phyloP scores from a whole-genome alignment of 2,113 vertebrate genomes.

The Neofelis nebulosa region DNA sequence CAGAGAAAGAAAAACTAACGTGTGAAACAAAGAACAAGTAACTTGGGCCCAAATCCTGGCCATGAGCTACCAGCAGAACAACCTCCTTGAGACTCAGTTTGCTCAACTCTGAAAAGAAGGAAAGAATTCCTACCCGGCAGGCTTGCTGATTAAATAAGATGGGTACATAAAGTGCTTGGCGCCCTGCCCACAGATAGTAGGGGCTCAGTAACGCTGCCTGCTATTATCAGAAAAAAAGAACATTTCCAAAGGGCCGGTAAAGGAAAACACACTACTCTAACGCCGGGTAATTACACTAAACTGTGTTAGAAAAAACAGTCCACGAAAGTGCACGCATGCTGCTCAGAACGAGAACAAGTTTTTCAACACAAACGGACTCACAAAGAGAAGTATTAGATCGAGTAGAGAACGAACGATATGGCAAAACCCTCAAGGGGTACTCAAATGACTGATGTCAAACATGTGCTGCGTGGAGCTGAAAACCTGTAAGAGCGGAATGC shows the following conservation, averaged over 20 bases:
- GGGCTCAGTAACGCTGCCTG: not conserved
- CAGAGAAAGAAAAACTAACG: not conserved
- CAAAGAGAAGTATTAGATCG: not conserved
- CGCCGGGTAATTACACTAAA: not conserved
- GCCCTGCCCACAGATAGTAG: not conserved
- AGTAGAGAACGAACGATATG: not conserved
- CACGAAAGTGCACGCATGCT: too few relatives aligned
- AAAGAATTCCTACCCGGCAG: not conserved
- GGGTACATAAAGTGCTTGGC: not conserved
- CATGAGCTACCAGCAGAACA: not conserved
- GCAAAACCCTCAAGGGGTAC: not conserved
- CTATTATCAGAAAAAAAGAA: not conserved
- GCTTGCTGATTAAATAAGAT: not conserved
- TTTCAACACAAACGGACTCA: not conserved
- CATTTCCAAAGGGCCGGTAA: not conserved
- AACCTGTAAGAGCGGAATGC: not conserved
- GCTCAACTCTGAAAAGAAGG: not conserved
- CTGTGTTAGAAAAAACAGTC: not conserved
- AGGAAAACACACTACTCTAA: not conserved
- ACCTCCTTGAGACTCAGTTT: not conserved
- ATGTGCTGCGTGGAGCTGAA: not conserved
- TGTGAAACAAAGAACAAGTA: not conserved
- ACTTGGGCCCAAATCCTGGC: not conserved
- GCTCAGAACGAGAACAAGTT: not conserved
- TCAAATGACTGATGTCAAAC: not conserved